These are phyloP conservation scores for Alexandromys fortis DNA, from an alignment of 2,113 vertebrate genomes.

Conservation along the genomic window DNA sequence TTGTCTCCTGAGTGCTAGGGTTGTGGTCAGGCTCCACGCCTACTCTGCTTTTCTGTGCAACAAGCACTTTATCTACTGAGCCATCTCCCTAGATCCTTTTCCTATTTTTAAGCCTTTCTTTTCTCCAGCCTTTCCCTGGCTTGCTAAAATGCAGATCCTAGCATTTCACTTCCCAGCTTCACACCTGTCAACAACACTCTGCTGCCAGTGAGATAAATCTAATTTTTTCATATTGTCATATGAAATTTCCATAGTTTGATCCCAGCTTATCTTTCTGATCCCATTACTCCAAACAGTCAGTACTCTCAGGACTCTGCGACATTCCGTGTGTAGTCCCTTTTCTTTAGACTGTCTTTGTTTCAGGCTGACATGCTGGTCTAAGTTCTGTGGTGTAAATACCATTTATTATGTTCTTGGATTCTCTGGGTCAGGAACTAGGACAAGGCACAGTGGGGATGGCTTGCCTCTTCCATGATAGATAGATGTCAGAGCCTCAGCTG, in stretches of 20 bases:
- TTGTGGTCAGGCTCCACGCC: neutral
- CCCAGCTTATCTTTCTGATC: neutral
- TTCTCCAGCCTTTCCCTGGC: neutral
- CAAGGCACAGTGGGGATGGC: slow-evolving; percentile 51
- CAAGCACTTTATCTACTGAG: neutral
- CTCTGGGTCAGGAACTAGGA: slow-evolving; percentile 60
- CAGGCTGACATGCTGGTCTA: slow-evolving; percentile 7
- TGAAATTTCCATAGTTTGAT: slow-evolving; percentile 46
- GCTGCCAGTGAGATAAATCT: neutral
- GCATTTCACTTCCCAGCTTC: slow-evolving; percentile 51
- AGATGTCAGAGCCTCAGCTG: slow-evolving; percentile 4
- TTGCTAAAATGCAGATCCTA: slow-evolving; percentile 50
- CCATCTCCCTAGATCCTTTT: neutral
- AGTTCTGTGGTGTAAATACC: slow-evolving; percentile 8
- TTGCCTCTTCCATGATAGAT: neutral
- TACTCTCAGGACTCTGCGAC: neutral
- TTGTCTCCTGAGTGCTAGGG: neutral
- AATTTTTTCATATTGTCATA: neutral
- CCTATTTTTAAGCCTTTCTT: neutral
- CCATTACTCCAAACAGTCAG: neutral
- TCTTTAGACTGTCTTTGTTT: slow-evolving; percentile 42
- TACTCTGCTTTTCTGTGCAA: neutral
- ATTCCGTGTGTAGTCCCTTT: neutral
- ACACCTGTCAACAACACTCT: slow-evolving; percentile 23
- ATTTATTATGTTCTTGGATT: slow-evolving; percentile 27